Base-by-base conservation (phyloP, 2,797 vertebrate genomes). In the Malurus leucopterus region DNA sequence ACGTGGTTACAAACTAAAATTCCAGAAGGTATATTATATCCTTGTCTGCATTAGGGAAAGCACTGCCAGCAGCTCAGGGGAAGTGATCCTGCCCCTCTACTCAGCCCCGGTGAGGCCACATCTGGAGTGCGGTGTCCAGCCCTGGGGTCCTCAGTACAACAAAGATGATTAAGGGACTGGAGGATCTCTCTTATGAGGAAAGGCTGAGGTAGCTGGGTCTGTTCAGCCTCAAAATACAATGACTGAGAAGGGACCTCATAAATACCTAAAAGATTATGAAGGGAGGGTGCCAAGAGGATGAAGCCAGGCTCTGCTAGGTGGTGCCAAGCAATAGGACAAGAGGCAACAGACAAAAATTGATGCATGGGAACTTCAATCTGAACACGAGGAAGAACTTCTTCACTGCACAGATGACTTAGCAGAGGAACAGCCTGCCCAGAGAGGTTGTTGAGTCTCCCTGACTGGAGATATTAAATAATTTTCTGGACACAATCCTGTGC, bases 141-240 rank as follows among this genome's bases (percentile, higher is more conserved):
- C 13, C 64, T 72, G 80, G 59, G 9, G 8, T 43, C 3, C 51
- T 50, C 36, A 57, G 36, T 21, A 34, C n/a, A 64, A 36, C 18
- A 23, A 5, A 65, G 32, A 40, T 14, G 15, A 38, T 59, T 13
- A 46, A 29, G 32, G 11, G 32, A 29, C 15, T 32, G 11, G 7
- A 67, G 10, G 1, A 5, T 51, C 10, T 40, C 29, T 32, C 46
- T 51, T 32, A 21, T 1, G 6, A 53, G 34, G 20, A 46, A 68
- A 75, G 24, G 54, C 32, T 47, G 47, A 68, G 4, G 29, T 2
- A 75, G 40, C 17, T 59, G 47, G 29, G 24, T 13, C 29, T 75
- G 29, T 68, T 75, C 47, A 67, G 46, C 24, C 16, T 53, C 0
- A 0, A 46, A 20, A 59, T 46, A 20, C 2, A 19, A 53, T 0